Evolutionary conservation across 2,888 invertebrate species (phyloP), one percentile per base, ranked within the genome.

Genomic region (Plagiodera versicolora): DNA sequence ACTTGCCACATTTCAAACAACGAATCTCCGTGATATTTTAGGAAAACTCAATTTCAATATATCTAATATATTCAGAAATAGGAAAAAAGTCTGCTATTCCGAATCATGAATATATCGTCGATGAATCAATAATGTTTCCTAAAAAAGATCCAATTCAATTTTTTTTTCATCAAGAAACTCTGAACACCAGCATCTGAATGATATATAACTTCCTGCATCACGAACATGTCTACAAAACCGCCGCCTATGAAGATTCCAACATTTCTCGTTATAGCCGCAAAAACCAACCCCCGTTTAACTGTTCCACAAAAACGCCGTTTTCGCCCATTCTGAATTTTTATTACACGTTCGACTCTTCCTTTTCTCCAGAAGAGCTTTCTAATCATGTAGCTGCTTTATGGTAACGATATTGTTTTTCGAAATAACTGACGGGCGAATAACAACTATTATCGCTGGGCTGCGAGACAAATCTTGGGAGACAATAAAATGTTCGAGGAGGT

Each of bases 331-430:
- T 57, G 59, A 54, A 61, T 59, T 64, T 64, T 58, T 56, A 61
- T 58, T 50, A 57, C 46, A 54, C 54, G 52, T 56, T 48, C 19
- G 48, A 57, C 58, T 56, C 53, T 54, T 54, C 20, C 16, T 24
- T 20, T 20, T 48, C n/a, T 35, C 47, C 54, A 39, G 46, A 18
- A 24, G 49, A 49, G 46, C 58, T 18, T 55, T 52, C 64, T 60
- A 58, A 61, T 61, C 61, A 53, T 58, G 53, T 44, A 16, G 56
- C 59, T 62, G 58, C 24, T 61, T 64, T 64, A 64, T 64, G 64
- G 64, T 59, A 64, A 64, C 59, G 59, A 53, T 61, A 64, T 64
- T 61, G 64, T 61, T 64, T 64, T 64, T 59, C 59, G 51, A 59
- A 57, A 59, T 56, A 61, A 59, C 59, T 52, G 56, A 58, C 57